A percentile compares a stretch with the other conserved stretches of the same genome.
Conservation (phyloP, 2,888 invertebrate genomes). For the Chymomyza amoena region DNA sequence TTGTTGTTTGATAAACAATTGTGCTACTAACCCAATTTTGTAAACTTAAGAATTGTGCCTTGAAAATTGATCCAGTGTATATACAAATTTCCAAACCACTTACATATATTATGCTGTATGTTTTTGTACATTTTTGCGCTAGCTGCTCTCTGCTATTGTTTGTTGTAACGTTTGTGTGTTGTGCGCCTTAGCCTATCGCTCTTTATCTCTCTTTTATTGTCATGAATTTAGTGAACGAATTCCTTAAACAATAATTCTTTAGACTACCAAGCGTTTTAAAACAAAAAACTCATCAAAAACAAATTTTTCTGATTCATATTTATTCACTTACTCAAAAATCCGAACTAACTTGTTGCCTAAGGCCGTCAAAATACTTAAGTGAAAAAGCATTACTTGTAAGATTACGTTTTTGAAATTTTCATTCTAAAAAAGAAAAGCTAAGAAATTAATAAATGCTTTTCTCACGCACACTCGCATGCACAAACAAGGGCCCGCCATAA, state of each 20-base stretch:
- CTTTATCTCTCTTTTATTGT: background rate
- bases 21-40: constrained; percentile 55
- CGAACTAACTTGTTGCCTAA: constrained; percentile 71
- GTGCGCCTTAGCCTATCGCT: background rate
- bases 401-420: constrained; percentile 62
- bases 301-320: constrained; percentile 62
- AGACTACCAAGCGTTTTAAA: constrained; percentile 42
- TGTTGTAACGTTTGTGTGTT: constrained; percentile 3
- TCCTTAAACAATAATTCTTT: constrained; percentile 22
- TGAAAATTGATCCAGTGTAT: background rate
- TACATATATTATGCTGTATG: background rate
- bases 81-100: background rate
- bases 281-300: constrained; percentile 60
- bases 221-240: background rate
- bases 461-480: constrained; percentile 19
- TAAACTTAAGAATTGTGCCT: constrained; percentile 18
- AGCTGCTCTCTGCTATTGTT: constrained; percentile 12
- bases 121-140: constrained; percentile 24
- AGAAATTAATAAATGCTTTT: constrained; percentile 59
- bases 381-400: constrained; percentile 69
- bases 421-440: constrained; percentile 51
- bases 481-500: constrained; percentile 76
- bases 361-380: constrained; percentile 72
- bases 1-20: constrained; percentile 41
- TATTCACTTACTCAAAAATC: constrained; percentile 69